Conservation (phyloP, 2,113 vertebrate species). For the Tetrao urogallus region DNA sequence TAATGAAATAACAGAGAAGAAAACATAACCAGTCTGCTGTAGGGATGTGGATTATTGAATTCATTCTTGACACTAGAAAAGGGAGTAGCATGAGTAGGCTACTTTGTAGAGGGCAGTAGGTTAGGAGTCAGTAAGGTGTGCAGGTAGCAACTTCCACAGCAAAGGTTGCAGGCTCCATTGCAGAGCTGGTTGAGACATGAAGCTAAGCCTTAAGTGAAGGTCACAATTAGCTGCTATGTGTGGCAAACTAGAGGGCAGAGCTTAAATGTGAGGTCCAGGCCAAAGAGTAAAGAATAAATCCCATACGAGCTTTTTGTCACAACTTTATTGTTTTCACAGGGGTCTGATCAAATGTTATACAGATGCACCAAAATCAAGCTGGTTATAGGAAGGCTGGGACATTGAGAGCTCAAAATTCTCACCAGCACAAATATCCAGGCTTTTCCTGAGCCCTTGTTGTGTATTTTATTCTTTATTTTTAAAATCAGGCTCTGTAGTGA, state of each 20-base stretch:
- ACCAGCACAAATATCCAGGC: not conserved
- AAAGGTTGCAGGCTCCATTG: accelerated
- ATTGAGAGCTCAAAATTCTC: not conserved
- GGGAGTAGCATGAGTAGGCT: not conserved
- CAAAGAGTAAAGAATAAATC: not conserved
- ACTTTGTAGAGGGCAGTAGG: accelerated
- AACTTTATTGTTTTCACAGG: not conserved
- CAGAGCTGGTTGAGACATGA: accelerated
- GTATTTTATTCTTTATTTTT: not conserved
- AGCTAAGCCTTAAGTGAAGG: not conserved
- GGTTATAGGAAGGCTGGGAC: not conserved
- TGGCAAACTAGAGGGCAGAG: not conserved
- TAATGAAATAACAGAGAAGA: not conserved
- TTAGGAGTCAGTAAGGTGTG: not conserved
- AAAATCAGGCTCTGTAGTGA: not conserved
- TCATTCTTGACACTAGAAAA: not conserved
- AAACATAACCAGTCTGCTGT: not conserved
- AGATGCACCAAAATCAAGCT: not conserved
- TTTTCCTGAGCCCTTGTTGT: not conserved
- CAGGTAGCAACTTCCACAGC: not conserved
- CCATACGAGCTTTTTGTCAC: not conserved
- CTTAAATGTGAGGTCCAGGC: not conserved
- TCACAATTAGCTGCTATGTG: not conserved
- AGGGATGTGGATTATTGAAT: not conserved
- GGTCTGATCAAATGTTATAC: not conserved